phyloP scores from a whole-genome alignment of 2,113 vertebrate genomes.

The Spea multiplicata region DNA sequence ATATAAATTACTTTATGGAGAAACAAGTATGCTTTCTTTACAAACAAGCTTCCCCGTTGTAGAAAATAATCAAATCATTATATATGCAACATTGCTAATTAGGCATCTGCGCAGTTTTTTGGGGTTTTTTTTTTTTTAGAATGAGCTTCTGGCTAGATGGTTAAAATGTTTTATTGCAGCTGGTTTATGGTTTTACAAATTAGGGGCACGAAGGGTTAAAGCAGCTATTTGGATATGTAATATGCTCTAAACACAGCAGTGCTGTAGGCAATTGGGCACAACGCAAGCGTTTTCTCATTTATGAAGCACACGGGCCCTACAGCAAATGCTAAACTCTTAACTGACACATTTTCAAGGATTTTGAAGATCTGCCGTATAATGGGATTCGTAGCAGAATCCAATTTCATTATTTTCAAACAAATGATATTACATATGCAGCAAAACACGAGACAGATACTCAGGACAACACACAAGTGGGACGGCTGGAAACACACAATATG shows the following conservation, averaged over 20 bases:
- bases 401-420: background rate
- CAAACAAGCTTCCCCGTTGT: background rate
- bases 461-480: background rate
- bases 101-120: background rate
- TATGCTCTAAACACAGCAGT: background rate
- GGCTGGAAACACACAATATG: no score
- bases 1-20: no score
- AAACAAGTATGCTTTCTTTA: background rate
- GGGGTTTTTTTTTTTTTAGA: no score
- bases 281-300: constrained; percentile 11
- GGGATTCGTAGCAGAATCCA: background rate
- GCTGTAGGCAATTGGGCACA: constrained; percentile 8
- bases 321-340: constrained; percentile 31
- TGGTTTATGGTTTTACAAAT: constrained; percentile 14
- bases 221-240: background rate
- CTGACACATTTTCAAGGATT: constrained; percentile 23
- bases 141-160: background rate
- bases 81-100: constrained; percentile 9
- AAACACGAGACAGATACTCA: background rate
- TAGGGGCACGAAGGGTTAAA: background rate
- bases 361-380: background rate
- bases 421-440: background rate
- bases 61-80: background rate
- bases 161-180: background rate
- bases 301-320: background rate